These are phyloP conservation scores for Euschistus heros DNA, from an alignment of 1,140 invertebrate genomes.

Conservation along the genomic window DNA sequence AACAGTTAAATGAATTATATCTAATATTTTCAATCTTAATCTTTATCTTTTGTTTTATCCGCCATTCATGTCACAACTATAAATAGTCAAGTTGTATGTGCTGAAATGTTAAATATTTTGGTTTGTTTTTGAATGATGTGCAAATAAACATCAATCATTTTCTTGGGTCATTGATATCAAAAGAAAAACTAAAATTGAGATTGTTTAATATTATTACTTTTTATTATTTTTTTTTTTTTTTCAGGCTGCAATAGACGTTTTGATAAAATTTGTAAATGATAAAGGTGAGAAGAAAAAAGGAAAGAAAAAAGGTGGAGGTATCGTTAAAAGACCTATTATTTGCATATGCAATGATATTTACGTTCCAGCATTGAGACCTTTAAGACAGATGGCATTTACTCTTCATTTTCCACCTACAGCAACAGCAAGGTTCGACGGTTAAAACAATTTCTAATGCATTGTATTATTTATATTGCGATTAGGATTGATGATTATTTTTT, in stretches of 20 bases:
- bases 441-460: no score
- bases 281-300: constrained; percentile 43
- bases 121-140: no score
- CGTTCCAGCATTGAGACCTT: constrained; percentile 65
- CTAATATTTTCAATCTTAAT: no score
- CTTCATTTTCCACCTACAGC: constrained; percentile 61
- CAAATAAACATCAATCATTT: no score
- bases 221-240: constrained; percentile 22
- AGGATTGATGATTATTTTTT: no score
- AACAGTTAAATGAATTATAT: no score
- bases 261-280: constrained; percentile 68
- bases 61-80: no score
- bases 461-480: no score
- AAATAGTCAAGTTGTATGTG: no score
- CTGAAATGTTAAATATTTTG: no score
- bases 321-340: constrained; percentile 74
- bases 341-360: constrained; percentile 96
- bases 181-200: not conserved
- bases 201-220: constrained; percentile 6
- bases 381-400: constrained; percentile 60
- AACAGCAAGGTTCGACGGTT: constrained; percentile 35
- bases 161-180: no score
- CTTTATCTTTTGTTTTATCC: no score
- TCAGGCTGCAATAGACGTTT: constrained; percentile 72
- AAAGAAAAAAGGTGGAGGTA: constrained; percentile 39